Base-by-base conservation (phyloP, 2,797 vertebrate genomes). In the Gallirallus australis region DNA sequence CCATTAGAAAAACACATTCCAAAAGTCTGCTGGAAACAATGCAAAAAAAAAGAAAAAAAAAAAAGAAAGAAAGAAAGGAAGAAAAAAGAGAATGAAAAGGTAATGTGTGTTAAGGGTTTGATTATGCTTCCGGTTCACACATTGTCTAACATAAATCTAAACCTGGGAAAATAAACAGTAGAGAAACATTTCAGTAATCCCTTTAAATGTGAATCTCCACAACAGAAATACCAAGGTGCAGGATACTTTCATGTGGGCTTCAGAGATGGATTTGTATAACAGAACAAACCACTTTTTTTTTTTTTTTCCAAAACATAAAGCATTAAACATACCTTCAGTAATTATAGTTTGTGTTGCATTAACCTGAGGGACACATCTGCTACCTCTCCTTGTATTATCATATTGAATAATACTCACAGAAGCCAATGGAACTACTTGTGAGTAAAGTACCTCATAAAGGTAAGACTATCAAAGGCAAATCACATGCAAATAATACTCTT, bases 401-500 rank as follows among this genome's bases (percentile, higher is more conserved):
- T 78, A 48, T 20, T 76, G 80, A 95, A 48, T 87, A 88, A 87
- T 81, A 88, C 15, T 72, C 72, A 47, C 1, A 76, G 78, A 87
- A 92, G 47, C 50, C 76, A 89, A 57, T 6, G 48, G 79, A 87
- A 92, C 64, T 87, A 64, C 27, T 78, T 93, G 61, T 48, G 60
- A 89, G 71, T 91, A 89, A 92, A 94, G 82, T 73, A 57, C n/a
- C 61, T 79, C 37, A 65, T 28, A 94, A 93, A 93, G 53, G 54
- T 54, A 86, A 82, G 70, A 69, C 28, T 83, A 86, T 83, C 54
- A 82, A 91, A 95, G 86, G 40, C 61, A 91, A 94, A 89, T 89
- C 57, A 37, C 90, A 93, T 78, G 85, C 86, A 95, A 95, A 94
- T 91, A 94, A 72, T 42, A 72, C 61, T 66, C 39, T 96, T 94